These are phyloP conservation scores for Drosophila imparisetae DNA, from an alignment of 2,888 invertebrate species.

Conservation along the genomic window DNA sequence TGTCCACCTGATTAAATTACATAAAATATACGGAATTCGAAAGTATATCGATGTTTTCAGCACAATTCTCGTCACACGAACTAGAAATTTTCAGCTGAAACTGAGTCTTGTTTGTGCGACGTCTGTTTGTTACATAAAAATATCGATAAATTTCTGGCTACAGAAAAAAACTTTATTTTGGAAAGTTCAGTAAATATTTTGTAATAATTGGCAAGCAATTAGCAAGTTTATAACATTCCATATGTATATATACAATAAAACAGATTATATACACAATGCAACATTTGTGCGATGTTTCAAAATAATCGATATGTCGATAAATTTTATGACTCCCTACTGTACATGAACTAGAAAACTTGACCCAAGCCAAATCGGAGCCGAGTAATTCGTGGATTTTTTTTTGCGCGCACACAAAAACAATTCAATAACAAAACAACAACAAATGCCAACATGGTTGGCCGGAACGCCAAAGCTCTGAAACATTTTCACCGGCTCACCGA, in stretches of 20 bases:
- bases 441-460: conserved; percentile 63
- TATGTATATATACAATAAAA: neutral
- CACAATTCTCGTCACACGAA: neutral
- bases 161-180: neutral
- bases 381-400: conserved; percentile 31
- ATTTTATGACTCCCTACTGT: conserved; percentile 40
- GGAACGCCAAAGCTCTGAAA: conserved; percentile 71
- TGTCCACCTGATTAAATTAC: conserved; percentile 13
- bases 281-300: neutral
- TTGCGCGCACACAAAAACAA: conserved; percentile 12
- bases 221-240: neutral
- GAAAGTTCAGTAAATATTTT: neutral
- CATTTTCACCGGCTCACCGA: conserved; percentile 73
- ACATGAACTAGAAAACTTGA: conserved; percentile 52
- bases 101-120: neutral
- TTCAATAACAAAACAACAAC: conserved; percentile 21
- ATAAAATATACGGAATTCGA: neutral
- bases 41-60: conserved; percentile 3
- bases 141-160: neutral
- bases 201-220: neutral
- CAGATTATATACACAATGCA: neutral
- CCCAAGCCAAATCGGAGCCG: conserved; percentile 44
- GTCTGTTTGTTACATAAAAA: neutral
- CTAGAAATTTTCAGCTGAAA: neutral
- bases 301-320: conserved; percentile 30